Percentiles rank a stretch among this genome's conserved stretches.
Evolutionary conservation across 2,113 vertebrate species (phyloP).

Genomic region (Maccullochella peelii): DNA sequence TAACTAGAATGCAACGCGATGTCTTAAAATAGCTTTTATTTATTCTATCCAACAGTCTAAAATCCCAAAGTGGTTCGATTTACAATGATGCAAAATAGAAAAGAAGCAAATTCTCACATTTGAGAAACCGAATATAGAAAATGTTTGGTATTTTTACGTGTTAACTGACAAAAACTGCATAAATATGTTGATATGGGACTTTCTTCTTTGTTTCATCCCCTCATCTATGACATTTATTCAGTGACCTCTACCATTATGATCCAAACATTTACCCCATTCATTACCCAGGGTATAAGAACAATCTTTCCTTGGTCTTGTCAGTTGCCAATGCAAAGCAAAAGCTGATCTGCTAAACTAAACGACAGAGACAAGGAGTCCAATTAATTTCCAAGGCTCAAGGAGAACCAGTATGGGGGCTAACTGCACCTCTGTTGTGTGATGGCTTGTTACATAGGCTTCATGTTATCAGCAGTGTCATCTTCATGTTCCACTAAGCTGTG

Average conservation of each 20-base stretch:
- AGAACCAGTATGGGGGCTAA: conserved; percentile 1
- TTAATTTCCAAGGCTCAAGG: conserved; percentile 19
- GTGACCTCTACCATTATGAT: background rate
- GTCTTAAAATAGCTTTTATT: conserved; percentile 1
- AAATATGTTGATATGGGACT: background rate
- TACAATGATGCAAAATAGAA: background rate
- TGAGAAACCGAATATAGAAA: background rate
- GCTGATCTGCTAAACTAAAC: conserved; percentile 1
- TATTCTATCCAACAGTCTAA: background rate
- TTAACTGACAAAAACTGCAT: background rate
- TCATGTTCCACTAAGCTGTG: conserved; percentile 20
- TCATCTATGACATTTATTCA: background rate
- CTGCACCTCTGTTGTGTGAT: conserved; percentile 34
- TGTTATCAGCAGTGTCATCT: conserved; percentile 39
- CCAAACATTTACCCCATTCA: background rate
- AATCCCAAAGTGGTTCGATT: background rate
- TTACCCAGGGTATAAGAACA: background rate
- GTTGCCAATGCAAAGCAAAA: background rate
- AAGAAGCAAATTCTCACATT: background rate
- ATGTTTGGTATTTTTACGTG: background rate
- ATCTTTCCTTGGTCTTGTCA: conserved; percentile 9
- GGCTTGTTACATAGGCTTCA: conserved; percentile 28
- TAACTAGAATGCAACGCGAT: background rate
- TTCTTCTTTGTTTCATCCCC: background rate
- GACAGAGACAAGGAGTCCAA: conserved; percentile 23